Base-by-base conservation (phyloP, 2,888 invertebrate genomes). In the Leptinotarsa haldemani region DNA sequence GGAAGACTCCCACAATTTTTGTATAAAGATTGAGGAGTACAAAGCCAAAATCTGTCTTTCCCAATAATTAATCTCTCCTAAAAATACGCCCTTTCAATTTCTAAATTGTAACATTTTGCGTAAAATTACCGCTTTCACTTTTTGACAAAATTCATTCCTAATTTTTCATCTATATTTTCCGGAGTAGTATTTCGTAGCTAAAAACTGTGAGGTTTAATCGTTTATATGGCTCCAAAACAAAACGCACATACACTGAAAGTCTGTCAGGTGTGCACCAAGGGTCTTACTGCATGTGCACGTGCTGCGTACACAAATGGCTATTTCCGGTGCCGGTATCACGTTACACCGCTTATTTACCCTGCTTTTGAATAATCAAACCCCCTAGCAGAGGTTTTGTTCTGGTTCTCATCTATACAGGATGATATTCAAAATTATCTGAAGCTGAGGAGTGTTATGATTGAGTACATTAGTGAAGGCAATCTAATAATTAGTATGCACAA, bases 291-390 rank as follows among this genome's bases (percentile, higher is more conserved):
- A 69, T 75, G 58, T 82, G 81, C 83, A 83, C 83, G 83, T 83
- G 82, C 82, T 80, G 75, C 65, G 73, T 69, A 73, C 75, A 80
- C 82, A 83, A 84, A 83, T 80, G 81, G 78, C 80, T 83, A 80
- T 81, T 82, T 84, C 84, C 84, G 83, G 83, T 76, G 75, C 76
- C 73, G 53, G 74, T 77, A 81, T 84, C 80, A 74, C 70, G 75
- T 82, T 82, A 77, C 81, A 52, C 52, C 66, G 73, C 66, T 64
- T 71, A 72, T 72, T 74, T 65, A 67, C 70, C 76, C 70, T 64
- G 68, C 64, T 69, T 65, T 69, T 67, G 52, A 7, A 50, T 12
- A 67, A 18, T 25, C 25, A 52, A 52, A 67, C 40, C 52, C 67
- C 67, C 67, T 67, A 53, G 16, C 52, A 50, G 66, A 67, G 67